These are phyloP conservation scores for Hypocryptadius cinnamomeus DNA, from an alignment of 2,113 vertebrate genomes.

Conservation along the genomic window DNA sequence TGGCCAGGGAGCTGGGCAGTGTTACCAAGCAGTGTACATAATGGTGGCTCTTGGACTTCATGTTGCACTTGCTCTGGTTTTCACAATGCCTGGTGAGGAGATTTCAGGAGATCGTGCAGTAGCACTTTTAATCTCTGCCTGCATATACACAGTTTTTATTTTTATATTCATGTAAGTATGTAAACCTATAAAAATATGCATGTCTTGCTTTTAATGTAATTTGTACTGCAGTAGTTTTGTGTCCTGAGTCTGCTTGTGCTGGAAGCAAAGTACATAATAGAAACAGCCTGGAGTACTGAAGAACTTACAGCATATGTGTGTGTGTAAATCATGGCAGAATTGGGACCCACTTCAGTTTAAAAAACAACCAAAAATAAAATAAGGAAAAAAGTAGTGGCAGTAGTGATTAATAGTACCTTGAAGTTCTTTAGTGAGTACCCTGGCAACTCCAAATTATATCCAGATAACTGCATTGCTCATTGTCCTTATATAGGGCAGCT, in stretches of 20 bases:
- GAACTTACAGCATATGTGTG: background rate
- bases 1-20: background rate
- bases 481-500: constrained; percentile 23
- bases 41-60: background rate
- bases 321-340: background rate
- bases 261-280: background rate
- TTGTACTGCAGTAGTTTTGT: background rate
- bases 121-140: background rate
- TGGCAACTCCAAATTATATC: constrained; percentile 29
- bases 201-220: background rate
- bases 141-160: background rate
- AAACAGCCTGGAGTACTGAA: background rate
- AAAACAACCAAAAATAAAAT: background rate
- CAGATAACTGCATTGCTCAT: background rate
- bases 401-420: constrained; percentile 15
- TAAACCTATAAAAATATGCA: background rate
- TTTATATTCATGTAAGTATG: background rate
- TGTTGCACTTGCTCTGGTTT: background rate
- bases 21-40: background rate
- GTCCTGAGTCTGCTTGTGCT: background rate
- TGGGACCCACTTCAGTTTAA: background rate
- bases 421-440: constrained; percentile 27
- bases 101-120: background rate
- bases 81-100: background rate
- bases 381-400: background rate